Evolutionary conservation across 2,888 invertebrate genomes (phyloP).

Genomic region (Cartodere bifasciata): DNA sequence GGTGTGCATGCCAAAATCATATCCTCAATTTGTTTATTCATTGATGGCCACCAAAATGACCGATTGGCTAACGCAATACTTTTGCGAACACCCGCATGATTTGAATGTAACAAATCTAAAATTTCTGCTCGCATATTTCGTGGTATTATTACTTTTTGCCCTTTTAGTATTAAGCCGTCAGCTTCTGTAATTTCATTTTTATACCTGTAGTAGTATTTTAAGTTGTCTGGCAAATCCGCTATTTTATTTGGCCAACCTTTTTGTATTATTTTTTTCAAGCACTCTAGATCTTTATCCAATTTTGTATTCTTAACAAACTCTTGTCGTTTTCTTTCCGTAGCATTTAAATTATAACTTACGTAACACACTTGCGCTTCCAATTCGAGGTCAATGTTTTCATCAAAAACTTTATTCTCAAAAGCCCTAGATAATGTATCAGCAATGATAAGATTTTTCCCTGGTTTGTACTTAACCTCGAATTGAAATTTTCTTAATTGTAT

Average conservation of each 20-base stretch:
- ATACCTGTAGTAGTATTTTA: slow-evolving; percentile 4
- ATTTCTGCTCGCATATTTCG: background rate
- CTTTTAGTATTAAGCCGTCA: slow-evolving; percentile 1
- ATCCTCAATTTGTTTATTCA: slow-evolving; percentile 12
- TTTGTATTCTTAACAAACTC: no score
- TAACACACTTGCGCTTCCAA: no score
- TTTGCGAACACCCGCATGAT: slow-evolving; percentile 11
- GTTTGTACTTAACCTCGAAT: slow-evolving; percentile 12
- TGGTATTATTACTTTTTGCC: background rate
- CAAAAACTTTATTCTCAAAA: background rate
- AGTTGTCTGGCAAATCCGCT: slow-evolving; percentile 1
- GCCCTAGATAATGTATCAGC: slow-evolving; percentile 12
- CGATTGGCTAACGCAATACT: slow-evolving; percentile 9
- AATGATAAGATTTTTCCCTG: slow-evolving; percentile 13
- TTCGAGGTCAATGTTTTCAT: no score
- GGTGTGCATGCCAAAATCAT: slow-evolving; percentile 10
- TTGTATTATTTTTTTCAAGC: background rate
- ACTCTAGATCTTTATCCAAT: slow-evolving; percentile 2
- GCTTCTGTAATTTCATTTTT: slow-evolving; percentile 3
- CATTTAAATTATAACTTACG: no score
- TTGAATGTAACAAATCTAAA: slow-evolving; percentile 5
- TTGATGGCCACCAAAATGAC: slow-evolving; percentile 12
- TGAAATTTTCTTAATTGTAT: slow-evolving; percentile 12
- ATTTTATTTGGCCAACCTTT: slow-evolving; percentile 3
- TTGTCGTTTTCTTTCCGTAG: no score